These are phyloP conservation scores for Otis tarda DNA, from an alignment of 2,113 vertebrate genomes.

Conservation along the genomic window DNA sequence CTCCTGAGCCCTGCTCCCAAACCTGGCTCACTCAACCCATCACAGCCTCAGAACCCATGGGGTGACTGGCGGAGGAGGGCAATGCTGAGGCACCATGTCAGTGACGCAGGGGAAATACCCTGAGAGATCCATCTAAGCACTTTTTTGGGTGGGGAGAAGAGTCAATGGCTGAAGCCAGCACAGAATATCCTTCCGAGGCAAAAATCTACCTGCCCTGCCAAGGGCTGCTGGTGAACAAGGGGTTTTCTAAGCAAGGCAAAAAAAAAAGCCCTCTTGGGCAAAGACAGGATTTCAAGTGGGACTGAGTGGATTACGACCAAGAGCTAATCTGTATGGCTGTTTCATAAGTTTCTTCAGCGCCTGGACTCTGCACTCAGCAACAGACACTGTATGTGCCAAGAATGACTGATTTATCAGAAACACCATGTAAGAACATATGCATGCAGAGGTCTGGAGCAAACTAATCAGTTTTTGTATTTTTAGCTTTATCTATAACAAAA, in stretches of 20 bases:
- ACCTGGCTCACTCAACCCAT: not conserved
- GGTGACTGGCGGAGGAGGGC: not conserved
- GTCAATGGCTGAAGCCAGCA: not conserved
- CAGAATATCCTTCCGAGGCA: not conserved
- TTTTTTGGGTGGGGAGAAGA: not conserved
- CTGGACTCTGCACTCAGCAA: not conserved
- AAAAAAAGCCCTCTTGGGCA: not conserved
- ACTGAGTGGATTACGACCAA: not conserved
- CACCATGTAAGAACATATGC: fast-evolving
- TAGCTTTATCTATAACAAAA: not conserved
- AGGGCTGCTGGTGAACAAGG: not conserved
- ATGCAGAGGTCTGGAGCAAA: not conserved
- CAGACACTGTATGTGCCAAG: not conserved
- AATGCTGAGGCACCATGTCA: fast-evolving
- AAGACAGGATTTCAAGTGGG: not conserved
- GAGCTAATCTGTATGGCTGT: not conserved
- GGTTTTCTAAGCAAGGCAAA: not conserved
- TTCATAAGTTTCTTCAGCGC: not conserved
- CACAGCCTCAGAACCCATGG: not conserved
- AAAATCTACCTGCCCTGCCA: not conserved
- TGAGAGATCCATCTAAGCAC: not conserved
- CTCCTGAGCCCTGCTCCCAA: not conserved
- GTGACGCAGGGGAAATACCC: not conserved
- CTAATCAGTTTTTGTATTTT: not conserved
- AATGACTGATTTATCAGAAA: not conserved